Conservation (phyloP, 1,140 invertebrate genomes). For the Antheraea mylitta region DNA sequence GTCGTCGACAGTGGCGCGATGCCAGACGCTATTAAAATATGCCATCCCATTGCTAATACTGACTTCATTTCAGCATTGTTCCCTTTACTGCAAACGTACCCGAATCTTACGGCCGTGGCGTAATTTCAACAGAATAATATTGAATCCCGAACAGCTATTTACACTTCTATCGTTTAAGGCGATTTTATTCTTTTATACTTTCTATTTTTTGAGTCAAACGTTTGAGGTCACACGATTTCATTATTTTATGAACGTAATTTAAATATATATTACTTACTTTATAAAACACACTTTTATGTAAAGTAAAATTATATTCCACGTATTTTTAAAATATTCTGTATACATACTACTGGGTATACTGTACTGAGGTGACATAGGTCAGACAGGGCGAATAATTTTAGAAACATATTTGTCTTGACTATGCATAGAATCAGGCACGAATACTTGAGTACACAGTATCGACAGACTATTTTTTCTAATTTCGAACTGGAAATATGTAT, state of each 20-base stretch:
- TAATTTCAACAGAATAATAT: constrained; percentile 53
- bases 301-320: neutral
- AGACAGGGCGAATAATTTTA: neutral
- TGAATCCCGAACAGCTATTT: constrained; percentile 45
- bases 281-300: neutral
- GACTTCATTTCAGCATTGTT: constrained; percentile 42
- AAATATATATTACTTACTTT: neutral
- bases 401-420: neutral
- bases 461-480: neutral
- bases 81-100: constrained; percentile 32
- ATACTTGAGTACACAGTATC: neutral
- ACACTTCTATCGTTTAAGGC: constrained; percentile 21
- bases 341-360: neutral
- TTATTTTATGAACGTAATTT: constrained; percentile 2
- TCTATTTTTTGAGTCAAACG: neutral
- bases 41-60: constrained; percentile 58
- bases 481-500: neutral
- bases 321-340: neutral
- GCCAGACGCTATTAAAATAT: constrained; percentile 71
- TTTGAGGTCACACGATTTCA: neutral
- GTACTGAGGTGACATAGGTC: neutral
- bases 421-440: neutral
- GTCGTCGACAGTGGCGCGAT: constrained; percentile 56
- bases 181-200: constrained; percentile 7
- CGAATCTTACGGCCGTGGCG: constrained; percentile 45